Evolutionary conservation across 1,140 invertebrate species (phyloP).

Genomic region (Anastatus disparis): DNA sequence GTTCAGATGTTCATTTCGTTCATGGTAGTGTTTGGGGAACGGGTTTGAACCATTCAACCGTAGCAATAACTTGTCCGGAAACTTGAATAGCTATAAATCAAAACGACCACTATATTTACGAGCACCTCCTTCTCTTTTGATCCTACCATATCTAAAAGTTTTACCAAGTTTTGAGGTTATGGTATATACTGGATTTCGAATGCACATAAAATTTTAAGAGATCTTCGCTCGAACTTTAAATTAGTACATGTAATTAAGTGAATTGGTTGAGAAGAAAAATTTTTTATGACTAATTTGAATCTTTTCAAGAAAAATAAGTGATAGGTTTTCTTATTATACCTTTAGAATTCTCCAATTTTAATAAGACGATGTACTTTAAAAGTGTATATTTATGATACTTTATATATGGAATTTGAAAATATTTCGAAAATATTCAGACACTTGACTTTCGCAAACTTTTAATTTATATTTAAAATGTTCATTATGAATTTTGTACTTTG

Average conservation of each 20-base stretch:
- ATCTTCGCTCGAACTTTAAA: neutral
- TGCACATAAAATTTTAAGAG: conserved; percentile 3
- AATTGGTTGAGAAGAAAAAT: too few species aligned
- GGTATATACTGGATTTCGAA: neutral
- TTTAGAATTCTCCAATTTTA: too few species aligned
- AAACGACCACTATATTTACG: conserved; percentile 25
- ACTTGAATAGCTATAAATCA: conserved; percentile 26
- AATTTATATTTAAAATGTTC: too few species aligned
- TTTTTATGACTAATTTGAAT: too few species aligned
- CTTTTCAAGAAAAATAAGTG: too few species aligned
- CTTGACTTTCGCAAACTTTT: too few species aligned
- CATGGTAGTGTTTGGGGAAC: neutral
- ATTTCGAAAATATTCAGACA: too few species aligned
- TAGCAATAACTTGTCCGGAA: conserved; percentile 7
- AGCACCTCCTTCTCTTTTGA: neutral
- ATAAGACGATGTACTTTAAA: too few species aligned
- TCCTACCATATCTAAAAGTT: neutral
- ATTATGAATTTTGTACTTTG: too few species aligned
- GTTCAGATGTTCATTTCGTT: conserved; percentile 3
- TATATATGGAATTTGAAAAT: too few species aligned
- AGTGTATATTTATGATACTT: too few species aligned
- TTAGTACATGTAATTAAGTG: neutral
- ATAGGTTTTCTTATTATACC: too few species aligned
- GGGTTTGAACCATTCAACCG: conserved; percentile 11
- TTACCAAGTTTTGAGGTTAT: conserved; percentile 7